Evolutionary conservation across 2,113 vertebrate species (phyloP), one percentile per base, ranked within the genome.

Genomic region (Sinocyclocheilus rhinocerous): DNA sequence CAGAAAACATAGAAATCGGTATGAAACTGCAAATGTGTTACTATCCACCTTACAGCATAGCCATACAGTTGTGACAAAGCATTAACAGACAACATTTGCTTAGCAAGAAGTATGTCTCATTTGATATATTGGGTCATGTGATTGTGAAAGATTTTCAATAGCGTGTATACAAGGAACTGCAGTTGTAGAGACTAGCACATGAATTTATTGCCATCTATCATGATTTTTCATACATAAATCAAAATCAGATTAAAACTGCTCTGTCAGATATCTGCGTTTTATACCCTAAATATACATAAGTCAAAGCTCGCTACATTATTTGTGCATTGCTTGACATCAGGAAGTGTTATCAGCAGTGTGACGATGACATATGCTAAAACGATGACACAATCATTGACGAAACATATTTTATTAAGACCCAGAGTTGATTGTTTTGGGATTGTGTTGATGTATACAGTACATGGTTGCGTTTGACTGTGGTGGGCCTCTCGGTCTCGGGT

Each of bases 1-100:
- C 84, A 79, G 77, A 77, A 87, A 89, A 91, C 81, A 70, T 76
- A 57, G 81, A 77, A 91, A 89, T 91, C 87, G 45, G 88, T 89
- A 48, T 36, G 26, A 55, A 83, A 70, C 22, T 16, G 4, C 63
- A 63, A 76, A 75, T 57, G 84, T 84, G 86, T 85, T 81, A 57
- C 72, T 86, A 81, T 75, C 67, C 52, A 85, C 77, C 39, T 72
- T 75, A 42, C 20, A 61, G 82, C 69, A 72, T 24, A 36, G 42
- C 57, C 85, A 70, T 36, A 48, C 48, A 77, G 72, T 55, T 78
- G 22, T 81, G 52, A 85, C 83, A 86, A 76, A 50, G 50, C 63
- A 87, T 78, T 84, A 24, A 80, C 52, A 77, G 57, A 77, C 82
- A 72, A 12, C 50, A 52, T 72, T 83, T 75, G n/a, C 63, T 63